Base-by-base conservation (phyloP, 2,113 vertebrate genomes). In the Ardeotis arabs region DNA sequence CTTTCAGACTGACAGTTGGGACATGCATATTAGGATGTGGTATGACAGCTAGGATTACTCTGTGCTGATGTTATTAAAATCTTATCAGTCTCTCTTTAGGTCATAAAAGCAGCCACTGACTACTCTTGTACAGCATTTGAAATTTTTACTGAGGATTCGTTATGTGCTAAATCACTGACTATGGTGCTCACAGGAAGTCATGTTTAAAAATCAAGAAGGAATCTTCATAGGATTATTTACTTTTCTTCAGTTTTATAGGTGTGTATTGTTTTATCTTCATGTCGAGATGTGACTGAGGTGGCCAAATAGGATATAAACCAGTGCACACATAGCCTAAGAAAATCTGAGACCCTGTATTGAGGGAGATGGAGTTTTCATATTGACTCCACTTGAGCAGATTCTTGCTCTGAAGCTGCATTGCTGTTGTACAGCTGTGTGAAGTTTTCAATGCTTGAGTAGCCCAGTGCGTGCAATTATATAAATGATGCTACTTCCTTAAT, bases 31-130 rank as follows among this genome's bases (percentile, higher is more conserved):
- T 60, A 95, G 39, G 53, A 79, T 62, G 68, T 72, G 83, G 56
- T 93, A 64, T 81, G 79, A 81, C 60, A 93, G 58, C 31, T 76
- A 92, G 62, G 69, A 90, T 82, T 84, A 90, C 27, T 91, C 44
- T 31, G n/a, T 52, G 67, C 37, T 93, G 86, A 82, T 59, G 67
- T 22, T 80, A 52, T 74, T 87, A 87, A 89, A 90, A 90, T 62
- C 77, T 47, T 47, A 44, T 84, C 64, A 73, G 45, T 90, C 41
- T 59, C 53, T 58, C 16, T 45, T 63, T 28, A 84, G 73, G 15
- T 85, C 29, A 70, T 52, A 82, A 73, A 81, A 93, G 35, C 45
- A 90, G 63, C 19, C 4, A 1, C 29, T 29, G 45, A 63, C 56
- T 89, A 47, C 29, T 81, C 35, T 94, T 84, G 23, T 41, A 56